Conservation (phyloP, 1,140 invertebrate genomes). For the Akabosia matsudoensis region DNA sequence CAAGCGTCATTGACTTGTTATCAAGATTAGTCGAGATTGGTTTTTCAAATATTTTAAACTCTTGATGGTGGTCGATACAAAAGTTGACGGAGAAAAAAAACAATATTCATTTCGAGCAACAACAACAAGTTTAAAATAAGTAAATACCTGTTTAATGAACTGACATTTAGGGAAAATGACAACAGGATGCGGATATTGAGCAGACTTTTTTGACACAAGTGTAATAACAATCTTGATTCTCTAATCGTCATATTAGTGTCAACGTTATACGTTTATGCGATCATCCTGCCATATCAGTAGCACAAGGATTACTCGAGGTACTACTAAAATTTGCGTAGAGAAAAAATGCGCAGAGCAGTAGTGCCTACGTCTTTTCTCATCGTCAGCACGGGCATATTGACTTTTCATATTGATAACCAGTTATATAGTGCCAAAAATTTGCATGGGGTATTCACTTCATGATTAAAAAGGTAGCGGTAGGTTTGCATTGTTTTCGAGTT, state of each 20-base stretch:
- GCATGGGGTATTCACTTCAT: not conserved
- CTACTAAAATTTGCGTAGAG: not conserved
- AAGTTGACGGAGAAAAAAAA: too few relatives aligned
- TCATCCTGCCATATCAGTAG: not conserved
- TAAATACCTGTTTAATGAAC: not conserved
- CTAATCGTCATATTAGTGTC: slow-evolving; percentile 19
- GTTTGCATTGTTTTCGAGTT: not conserved
- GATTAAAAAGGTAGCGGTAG: not conserved
- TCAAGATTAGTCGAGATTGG: too few relatives aligned
- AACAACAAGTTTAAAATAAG: too few relatives aligned
- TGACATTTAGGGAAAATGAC: not conserved
- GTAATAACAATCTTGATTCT: not conserved
- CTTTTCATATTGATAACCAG: not conserved
- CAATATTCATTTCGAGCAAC: too few relatives aligned
- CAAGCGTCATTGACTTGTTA: too few relatives aligned
- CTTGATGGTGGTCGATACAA: too few relatives aligned
- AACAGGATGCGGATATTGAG: not conserved
- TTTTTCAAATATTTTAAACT: too few relatives aligned
- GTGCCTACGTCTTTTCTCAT: not conserved
- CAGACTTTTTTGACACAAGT: not conserved
- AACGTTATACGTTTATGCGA: too few relatives aligned
- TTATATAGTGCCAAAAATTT: not conserved
- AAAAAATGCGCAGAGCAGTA: not conserved
- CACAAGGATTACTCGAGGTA: not conserved
- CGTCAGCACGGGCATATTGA: not conserved